These are phyloP conservation scores for Zoanthus sansibaricus DNA, from an alignment of 92 coral and sea anemone species.

Conservation along the genomic window DNA sequence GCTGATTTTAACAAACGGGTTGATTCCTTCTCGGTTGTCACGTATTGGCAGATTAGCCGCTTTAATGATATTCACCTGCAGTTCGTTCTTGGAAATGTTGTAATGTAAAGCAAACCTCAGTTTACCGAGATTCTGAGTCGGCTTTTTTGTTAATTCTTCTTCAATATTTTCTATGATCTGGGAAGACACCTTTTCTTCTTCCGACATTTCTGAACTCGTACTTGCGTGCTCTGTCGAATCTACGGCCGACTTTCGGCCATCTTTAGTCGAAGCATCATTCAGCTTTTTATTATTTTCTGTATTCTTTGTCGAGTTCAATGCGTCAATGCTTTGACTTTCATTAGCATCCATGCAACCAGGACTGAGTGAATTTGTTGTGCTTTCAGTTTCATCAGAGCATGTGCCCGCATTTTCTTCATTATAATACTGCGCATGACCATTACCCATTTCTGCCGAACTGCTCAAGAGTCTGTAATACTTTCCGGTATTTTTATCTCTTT, in stretches of 20 bases:
- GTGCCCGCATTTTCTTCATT: conserved; percentile 63
- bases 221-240: conserved; percentile 23
- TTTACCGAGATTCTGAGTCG: conserved; percentile 72
- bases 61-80: conserved; percentile 90
- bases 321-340: conserved; percentile 34
- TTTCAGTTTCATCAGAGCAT: conserved; percentile 65
- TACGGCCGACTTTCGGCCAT: conserved; percentile 14
- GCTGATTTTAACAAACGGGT: conserved; percentile 83
- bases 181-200: conserved; percentile 33
- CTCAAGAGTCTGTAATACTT: conserved; percentile 77
- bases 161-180: conserved; percentile 33
- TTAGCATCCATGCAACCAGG: conserved; percentile 69
- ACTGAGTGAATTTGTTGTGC: conserved; percentile 44
- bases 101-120: conserved; percentile 90
- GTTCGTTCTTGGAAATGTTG: conserved; percentile 81
- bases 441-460: conserved; percentile 65
- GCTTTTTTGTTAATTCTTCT: conserved; percentile 49
- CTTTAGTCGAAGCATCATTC: conserved; percentile 18
- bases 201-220: conserved; percentile 30
- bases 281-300: conserved; percentile 60
- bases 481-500: conserved; percentile 55
- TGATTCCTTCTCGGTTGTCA: conserved; percentile 79
- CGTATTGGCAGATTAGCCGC: conserved; percentile 72
- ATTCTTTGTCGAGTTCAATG: conserved; percentile 65
- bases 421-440: conserved; percentile 72